phyloP scores from a whole-genome alignment of 64 coral and sea anemone species.

The Porites australiensis region DNA sequence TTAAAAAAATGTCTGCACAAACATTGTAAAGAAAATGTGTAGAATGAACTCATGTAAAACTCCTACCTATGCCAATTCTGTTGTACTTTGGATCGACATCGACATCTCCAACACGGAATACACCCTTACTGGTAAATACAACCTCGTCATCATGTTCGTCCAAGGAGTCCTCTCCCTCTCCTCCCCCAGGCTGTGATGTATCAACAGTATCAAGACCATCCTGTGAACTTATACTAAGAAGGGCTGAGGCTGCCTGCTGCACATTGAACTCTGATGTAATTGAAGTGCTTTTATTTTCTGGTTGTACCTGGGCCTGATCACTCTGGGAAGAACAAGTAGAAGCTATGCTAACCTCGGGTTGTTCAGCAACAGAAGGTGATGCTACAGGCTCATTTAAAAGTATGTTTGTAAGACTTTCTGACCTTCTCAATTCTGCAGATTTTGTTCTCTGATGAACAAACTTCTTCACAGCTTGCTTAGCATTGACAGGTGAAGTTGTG shows the following conservation, averaged over 20 bases:
- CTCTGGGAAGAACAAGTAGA: background rate
- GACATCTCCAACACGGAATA: constrained; percentile 97
- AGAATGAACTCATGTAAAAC: background rate
- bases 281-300: constrained; percentile 3
- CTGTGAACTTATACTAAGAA: constrained; percentile 83
- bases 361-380: background rate
- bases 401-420: constrained; percentile 27
- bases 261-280: constrained; percentile 83
- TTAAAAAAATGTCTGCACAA: too few species aligned
- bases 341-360: background rate
- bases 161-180: constrained; percentile 21
- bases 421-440: constrained; percentile 77
- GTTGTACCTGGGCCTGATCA: background rate
- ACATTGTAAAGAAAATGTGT: background rate
- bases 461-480: constrained; percentile 95
- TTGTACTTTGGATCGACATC: constrained; percentile 98
- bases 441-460: constrained; percentile 87
- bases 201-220: constrained; percentile 57
- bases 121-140: constrained; percentile 92
- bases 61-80: constrained; percentile 89
- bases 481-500: constrained; percentile 50
- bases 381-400: background rate
- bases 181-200: background rate
- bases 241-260: constrained; percentile 85
- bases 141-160: constrained; percentile 87